phyloP scores from a whole-genome alignment of 92 coral and sea anemone genomes.

The Zoanthus sociatus region DNA sequence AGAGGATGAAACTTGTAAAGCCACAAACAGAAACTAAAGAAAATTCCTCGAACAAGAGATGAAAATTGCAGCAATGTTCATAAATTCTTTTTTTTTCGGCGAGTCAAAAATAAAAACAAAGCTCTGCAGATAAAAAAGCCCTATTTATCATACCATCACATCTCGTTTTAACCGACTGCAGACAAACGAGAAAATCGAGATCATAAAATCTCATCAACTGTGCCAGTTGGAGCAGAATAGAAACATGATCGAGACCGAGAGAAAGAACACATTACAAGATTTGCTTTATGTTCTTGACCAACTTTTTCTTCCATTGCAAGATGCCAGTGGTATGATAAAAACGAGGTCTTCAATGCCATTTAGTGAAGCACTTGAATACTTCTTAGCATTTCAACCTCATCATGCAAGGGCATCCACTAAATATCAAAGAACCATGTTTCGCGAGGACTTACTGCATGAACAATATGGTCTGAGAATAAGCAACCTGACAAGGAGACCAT shows the following conservation, averaged over 20 bases:
- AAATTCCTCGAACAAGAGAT: too few relatives aligned
- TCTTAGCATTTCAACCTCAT: slow-evolving; percentile 53
- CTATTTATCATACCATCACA: background rate
- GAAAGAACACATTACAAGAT: slow-evolving; percentile 53
- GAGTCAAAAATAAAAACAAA: too few relatives aligned
- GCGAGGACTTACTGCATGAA: slow-evolving; percentile 42
- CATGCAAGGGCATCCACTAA: slow-evolving; percentile 41
- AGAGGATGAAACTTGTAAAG: too few relatives aligned
- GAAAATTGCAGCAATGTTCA: too few relatives aligned
- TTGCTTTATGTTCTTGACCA: slow-evolving; percentile 51
- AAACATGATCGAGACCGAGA: slow-evolving; percentile 27
- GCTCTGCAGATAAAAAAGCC: too few relatives aligned
- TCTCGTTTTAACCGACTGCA: slow-evolving; percentile 38
- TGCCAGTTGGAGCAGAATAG: slow-evolving; percentile 46
- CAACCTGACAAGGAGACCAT: slow-evolving; percentile 46
- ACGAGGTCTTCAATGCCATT: slow-evolving; percentile 49
- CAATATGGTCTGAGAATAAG: slow-evolving; percentile 45
- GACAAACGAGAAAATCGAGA: slow-evolving; percentile 42
- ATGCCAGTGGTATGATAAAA: slow-evolving; percentile 33
- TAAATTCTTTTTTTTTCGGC: background rate
- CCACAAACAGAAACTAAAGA: too few relatives aligned
- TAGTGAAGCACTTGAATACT: slow-evolving; percentile 52
- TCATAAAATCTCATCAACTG: slow-evolving; percentile 31
- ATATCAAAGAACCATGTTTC: slow-evolving; percentile 40
- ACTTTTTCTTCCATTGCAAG: slow-evolving; percentile 33